These are phyloP conservation scores for Eudyptes chrysolophus DNA, from an alignment of 2,113 vertebrate species.

Conservation along the genomic window DNA sequence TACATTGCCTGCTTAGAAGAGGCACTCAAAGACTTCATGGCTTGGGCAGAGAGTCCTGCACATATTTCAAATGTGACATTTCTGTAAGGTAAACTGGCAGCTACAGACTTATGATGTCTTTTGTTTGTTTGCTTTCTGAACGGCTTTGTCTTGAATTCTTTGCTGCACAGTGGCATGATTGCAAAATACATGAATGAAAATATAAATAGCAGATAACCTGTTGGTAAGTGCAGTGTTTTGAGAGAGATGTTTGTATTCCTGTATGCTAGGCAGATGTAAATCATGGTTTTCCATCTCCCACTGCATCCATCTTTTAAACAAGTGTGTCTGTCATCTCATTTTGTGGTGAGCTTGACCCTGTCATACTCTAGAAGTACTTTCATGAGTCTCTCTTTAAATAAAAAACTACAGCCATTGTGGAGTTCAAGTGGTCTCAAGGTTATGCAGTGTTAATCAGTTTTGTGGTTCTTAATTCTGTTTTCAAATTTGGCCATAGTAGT, in stretches of 20 bases:
- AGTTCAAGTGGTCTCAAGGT: neutral
- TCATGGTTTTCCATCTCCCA: neutral
- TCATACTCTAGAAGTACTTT: neutral
- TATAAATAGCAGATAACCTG: neutral
- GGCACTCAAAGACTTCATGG: neutral
- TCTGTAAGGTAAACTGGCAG: neutral
- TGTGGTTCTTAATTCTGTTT: slow-evolving; percentile 11
- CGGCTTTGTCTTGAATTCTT: neutral
- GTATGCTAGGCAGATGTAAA: neutral
- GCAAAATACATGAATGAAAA: neutral
- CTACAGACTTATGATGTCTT: neutral
- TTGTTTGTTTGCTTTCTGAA: neutral
- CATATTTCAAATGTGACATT: neutral
- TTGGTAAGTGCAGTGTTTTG: neutral
- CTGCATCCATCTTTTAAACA: neutral
- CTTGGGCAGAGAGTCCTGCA: neutral
- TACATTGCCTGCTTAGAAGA: neutral
- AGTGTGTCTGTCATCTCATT: neutral
- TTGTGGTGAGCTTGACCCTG: neutral
- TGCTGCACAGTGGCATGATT: neutral
- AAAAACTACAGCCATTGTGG: neutral
- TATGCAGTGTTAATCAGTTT: slow-evolving; percentile 10
- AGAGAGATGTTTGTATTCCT: neutral
- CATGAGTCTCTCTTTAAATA: neutral
- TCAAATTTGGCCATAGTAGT: neutral